A percentile compares a stretch with the other conserved stretches of the same genome.
phyloP scores from a whole-genome alignment of 2,797 vertebrate genomes.

The Carcharodon carcharias region DNA sequence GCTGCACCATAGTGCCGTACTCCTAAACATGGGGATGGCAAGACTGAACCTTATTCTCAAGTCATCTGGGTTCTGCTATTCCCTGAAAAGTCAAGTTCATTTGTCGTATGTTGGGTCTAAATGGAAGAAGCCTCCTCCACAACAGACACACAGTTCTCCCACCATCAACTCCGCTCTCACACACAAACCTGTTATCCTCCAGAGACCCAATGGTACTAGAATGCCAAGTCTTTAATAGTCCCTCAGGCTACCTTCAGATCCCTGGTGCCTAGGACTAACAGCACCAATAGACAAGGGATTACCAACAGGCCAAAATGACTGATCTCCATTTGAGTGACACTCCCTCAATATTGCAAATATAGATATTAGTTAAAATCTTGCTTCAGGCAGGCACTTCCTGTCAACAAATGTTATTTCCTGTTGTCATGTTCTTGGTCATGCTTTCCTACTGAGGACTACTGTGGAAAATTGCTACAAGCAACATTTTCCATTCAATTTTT shows the following conservation, averaged over 20 bases:
- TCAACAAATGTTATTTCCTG: background rate
- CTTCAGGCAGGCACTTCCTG: background rate
- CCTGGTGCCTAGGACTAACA: background rate
- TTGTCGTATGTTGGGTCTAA: background rate
- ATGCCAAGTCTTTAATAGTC: background rate
- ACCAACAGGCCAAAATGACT: background rate
- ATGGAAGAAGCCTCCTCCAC: background rate
- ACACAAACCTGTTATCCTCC: background rate
- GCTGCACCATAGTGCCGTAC: background rate
- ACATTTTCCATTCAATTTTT: background rate
- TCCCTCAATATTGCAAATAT: background rate
- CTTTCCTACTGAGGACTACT: background rate
- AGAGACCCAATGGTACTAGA: background rate
- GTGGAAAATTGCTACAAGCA: background rate
- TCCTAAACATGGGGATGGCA: too few relatives aligned
- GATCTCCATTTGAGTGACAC: background rate
- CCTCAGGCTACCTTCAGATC: background rate
- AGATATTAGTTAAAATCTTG: background rate
- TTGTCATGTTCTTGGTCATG: background rate
- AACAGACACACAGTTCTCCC: background rate
- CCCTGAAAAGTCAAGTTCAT: background rate
- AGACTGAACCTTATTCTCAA: background rate
- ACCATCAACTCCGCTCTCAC: background rate
- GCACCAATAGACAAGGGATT: background rate
- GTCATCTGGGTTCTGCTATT: background rate